These are phyloP conservation scores for Cynopterus brachyotis DNA, from an alignment of 2,113 vertebrate genomes.

Conservation along the genomic window DNA sequence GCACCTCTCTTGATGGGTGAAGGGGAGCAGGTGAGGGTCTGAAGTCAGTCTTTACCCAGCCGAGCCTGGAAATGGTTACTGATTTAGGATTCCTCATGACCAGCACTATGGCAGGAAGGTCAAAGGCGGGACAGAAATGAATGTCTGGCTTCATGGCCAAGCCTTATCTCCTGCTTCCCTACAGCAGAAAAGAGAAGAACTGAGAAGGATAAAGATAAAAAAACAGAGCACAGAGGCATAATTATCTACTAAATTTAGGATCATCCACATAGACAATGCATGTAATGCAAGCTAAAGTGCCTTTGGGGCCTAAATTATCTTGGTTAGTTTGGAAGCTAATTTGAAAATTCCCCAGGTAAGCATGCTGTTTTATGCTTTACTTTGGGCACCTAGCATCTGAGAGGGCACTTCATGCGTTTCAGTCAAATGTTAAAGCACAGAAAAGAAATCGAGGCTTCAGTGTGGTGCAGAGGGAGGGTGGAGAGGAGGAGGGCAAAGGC, in stretches of 20 bases:
- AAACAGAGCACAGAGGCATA: neutral
- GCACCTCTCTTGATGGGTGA: neutral
- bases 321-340: constrained; percentile 23
- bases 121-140: neutral
- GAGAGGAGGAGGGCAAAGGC: neutral
- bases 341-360: constrained; percentile 49
- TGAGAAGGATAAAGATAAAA: neutral
- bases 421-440: constrained; percentile 28
- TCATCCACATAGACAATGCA: neutral
- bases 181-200: neutral
- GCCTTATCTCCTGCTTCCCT: neutral
- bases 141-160: neutral
- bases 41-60: neutral
- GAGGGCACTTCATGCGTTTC: constrained; percentile 43
- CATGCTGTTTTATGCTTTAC: neutral
- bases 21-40: neutral
- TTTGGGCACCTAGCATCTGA: neutral
- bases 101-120: neutral
- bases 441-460: constrained; percentile 50
- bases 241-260: constrained; percentile 24
- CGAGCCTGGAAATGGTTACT: neutral
- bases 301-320: neutral
- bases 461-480: neutral
- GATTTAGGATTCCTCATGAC: neutral
- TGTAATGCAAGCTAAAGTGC: neutral